These are phyloP conservation scores for Sprattus sprattus DNA, from an alignment of 2,113 vertebrate genomes.

Conservation along the genomic window DNA sequence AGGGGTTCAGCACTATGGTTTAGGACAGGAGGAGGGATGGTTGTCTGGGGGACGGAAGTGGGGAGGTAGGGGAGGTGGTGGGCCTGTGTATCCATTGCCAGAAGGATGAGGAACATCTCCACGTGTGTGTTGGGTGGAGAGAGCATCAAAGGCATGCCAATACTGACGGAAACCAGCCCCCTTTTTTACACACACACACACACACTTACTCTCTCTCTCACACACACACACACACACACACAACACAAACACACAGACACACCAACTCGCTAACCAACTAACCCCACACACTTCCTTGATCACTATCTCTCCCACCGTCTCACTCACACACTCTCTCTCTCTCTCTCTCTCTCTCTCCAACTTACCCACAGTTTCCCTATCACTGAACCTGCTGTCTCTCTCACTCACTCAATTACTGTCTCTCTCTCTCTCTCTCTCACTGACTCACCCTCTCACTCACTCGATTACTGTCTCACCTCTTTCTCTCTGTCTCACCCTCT, in stretches of 20 bases:
- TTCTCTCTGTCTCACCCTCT: no score
- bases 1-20: background rate
- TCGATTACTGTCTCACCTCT: background rate
- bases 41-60: background rate
- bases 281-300: no score
- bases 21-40: background rate
- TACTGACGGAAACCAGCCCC: background rate
- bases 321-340: no score
- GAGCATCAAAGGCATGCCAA: background rate
- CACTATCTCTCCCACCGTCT: no score
- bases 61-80: background rate
- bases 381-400: no score
- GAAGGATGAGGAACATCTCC: no score
- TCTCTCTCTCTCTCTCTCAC: background rate
- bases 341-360: no score
- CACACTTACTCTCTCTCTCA: background rate
- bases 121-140: background rate
- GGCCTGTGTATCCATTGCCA: no score
- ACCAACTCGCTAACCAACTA: background rate
- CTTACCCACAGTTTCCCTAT: no score
- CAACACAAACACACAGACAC: background rate
- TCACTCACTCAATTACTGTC: background rate
- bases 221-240: no score
- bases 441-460: background rate
- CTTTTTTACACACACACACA: no score